phyloP scores from a whole-genome alignment of 2,888 invertebrate species.

The Acrobasis repandana region DNA sequence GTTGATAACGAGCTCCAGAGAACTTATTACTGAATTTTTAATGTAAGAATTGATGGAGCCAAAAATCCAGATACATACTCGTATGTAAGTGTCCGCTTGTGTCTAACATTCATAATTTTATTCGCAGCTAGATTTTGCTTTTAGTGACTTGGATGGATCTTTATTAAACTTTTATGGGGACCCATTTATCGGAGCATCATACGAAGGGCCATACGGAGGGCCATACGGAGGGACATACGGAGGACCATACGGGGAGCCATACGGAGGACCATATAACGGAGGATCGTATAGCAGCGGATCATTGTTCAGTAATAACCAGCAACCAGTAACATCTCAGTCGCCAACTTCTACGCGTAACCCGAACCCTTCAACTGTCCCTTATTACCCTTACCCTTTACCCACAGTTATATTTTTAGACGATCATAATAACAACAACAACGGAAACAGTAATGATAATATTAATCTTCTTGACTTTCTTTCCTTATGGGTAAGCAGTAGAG shows the following conservation, averaged over 20 bases:
- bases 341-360: neutral
- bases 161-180: neutral
- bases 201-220: neutral
- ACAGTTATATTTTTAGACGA: slow-evolving; percentile 9
- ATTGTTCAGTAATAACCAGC: slow-evolving; percentile 2
- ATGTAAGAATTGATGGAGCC: neutral
- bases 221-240: no score
- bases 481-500: neutral
- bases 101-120: neutral
- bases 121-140: slow-evolving; percentile 8
- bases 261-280: neutral
- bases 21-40: neutral
- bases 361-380: slow-evolving; percentile 2
- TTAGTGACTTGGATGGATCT: neutral
- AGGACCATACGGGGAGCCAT: no score
- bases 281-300: neutral
- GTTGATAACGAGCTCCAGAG: no score
- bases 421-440: neutral
- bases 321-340: neutral
- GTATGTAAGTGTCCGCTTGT: neutral
- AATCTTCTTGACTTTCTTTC: slow-evolving; percentile 8
- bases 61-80: neutral
- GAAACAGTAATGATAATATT: neutral
- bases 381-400: slow-evolving; percentile 10
- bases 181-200: neutral